Evolutionary conservation across 2,888 invertebrate species (phyloP).

Genomic region (Xestia rhomboidea): DNA sequence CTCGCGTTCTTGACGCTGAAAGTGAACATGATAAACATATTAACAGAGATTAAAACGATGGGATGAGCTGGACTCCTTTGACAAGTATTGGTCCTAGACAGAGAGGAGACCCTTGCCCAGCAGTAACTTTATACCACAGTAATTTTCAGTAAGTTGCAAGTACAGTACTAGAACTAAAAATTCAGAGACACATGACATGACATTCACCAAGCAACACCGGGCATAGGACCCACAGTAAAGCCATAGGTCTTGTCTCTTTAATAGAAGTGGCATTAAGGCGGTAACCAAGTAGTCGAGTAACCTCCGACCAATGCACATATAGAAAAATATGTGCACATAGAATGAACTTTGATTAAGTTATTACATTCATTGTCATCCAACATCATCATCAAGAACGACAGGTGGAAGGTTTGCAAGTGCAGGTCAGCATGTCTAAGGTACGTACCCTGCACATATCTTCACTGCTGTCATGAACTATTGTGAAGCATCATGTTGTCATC

Average conservation of each 20-base stretch:
- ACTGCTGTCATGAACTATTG: too few relatives aligned
- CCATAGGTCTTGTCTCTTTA: background rate
- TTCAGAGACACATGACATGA: background rate
- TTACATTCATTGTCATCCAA: too few relatives aligned
- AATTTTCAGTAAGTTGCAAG: background rate
- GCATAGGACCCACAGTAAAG: background rate
- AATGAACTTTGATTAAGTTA: too few relatives aligned
- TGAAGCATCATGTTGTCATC: too few relatives aligned
- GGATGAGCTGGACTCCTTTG: background rate
- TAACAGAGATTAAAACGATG: background rate
- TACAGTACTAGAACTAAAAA: background rate
- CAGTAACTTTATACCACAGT: background rate
- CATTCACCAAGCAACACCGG: background rate
- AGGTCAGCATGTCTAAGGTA: too few relatives aligned
- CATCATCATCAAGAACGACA: too few relatives aligned
- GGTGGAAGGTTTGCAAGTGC: too few relatives aligned
- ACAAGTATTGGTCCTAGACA: background rate
- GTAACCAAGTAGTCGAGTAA: background rate
- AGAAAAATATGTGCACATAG: too few relatives aligned
- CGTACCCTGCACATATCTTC: too few relatives aligned
- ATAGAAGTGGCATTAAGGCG: background rate
- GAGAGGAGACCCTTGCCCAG: background rate
- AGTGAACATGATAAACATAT: constrained; percentile 23
- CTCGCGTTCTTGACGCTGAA: constrained; percentile 91
- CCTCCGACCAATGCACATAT: too few relatives aligned